A percentile compares a stretch with the other conserved stretches of the same genome.
Evolutionary conservation across 2,797 vertebrate genomes (phyloP).

Genomic region (Tapirus indicus): DNA sequence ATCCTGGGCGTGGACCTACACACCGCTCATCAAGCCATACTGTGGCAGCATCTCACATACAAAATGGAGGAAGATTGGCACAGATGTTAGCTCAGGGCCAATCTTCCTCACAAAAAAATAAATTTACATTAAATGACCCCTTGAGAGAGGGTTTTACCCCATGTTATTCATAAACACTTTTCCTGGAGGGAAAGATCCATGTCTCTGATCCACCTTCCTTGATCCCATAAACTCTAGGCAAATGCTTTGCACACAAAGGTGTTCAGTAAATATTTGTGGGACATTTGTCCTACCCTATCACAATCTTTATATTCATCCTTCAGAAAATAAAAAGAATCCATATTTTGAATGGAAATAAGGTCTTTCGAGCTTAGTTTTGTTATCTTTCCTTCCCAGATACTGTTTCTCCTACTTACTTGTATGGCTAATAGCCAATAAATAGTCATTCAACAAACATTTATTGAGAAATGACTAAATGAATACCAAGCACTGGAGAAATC

Average conservation of each 20-base stretch:
- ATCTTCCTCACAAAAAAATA: not conserved
- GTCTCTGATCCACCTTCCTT: not conserved
- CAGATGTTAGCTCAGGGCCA: too few species aligned
- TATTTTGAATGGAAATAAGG: conserved; percentile 11
- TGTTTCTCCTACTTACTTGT: not conserved
- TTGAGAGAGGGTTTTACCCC: not conserved
- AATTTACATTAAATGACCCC: not conserved
- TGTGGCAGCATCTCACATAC: too few species aligned
- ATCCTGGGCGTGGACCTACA: too few species aligned
- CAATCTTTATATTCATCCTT: conserved; percentile 1
- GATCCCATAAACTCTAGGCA: not conserved
- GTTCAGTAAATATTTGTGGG: not conserved
- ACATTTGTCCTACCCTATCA: not conserved
- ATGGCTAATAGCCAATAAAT: not conserved
- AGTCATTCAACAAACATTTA: not conserved
- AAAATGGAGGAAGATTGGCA: too few species aligned
- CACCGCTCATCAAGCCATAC: too few species aligned
- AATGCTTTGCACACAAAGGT: not conserved
- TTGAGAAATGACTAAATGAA: conserved; percentile 14
- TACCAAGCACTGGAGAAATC: not conserved
- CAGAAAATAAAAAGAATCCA: not conserved
- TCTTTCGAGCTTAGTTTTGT: conserved; percentile 30
- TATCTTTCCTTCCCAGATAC: not conserved
- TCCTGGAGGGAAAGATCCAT: not conserved
- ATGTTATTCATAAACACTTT: not conserved